These are phyloP conservation scores for Amphiura filiformis DNA, from an alignment of 35 echinoderm and acorn worm species.

Conservation along the genomic window DNA sequence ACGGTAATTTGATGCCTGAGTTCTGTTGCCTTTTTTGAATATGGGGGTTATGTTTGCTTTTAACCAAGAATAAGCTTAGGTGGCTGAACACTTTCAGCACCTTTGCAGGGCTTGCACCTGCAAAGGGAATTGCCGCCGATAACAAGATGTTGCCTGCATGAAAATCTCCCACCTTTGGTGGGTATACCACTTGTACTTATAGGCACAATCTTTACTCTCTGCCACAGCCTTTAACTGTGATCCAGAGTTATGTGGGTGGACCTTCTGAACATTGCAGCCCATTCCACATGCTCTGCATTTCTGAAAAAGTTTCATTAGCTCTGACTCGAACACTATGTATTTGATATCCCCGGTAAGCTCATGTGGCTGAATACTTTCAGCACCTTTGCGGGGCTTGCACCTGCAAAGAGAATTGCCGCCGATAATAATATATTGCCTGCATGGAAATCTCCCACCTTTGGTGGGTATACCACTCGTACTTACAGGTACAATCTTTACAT, in stretches of 20 bases:
- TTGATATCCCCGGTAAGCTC: too few relatives aligned
- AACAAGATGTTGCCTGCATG: neutral
- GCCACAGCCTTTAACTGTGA: neutral
- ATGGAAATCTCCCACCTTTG: neutral
- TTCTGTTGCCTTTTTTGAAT: too few relatives aligned
- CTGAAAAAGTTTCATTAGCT: neutral
- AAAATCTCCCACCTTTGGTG: neutral
- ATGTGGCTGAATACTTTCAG: neutral
- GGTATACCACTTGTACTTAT: neutral
- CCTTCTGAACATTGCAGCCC: neutral
- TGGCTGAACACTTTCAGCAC: neutral
- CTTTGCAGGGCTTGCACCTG: neutral
- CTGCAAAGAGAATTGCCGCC: neutral
- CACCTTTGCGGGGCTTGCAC: neutral
- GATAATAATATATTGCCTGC: neutral
- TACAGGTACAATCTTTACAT: neutral
- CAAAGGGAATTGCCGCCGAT: neutral
- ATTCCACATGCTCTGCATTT: neutral
- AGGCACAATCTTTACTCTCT: neutral
- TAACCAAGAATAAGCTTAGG: too few relatives aligned
- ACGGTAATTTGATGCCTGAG: too few relatives aligned
- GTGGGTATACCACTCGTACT: neutral
- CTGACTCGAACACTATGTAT: neutral
- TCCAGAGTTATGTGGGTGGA: neutral
- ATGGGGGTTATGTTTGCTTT: too few relatives aligned